These are phyloP conservation scores for Wasmannia auropunctata DNA, from an alignment of 1,140 invertebrate genomes.

Conservation along the genomic window DNA sequence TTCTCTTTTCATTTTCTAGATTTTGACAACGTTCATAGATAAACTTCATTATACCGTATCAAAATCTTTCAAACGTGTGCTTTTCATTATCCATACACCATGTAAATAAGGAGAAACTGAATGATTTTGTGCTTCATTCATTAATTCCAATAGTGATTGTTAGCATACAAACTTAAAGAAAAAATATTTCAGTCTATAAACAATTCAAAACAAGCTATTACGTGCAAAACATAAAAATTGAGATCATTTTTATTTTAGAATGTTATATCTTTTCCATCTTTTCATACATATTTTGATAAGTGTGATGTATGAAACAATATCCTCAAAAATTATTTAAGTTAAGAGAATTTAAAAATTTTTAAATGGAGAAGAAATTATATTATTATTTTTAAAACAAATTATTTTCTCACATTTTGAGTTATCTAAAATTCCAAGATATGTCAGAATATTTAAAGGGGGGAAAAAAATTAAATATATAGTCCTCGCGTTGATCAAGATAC, in stretches of 20 bases:
- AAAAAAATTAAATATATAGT: no score
- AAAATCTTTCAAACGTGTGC: not conserved
- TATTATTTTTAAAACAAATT: no score
- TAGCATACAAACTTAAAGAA: not conserved
- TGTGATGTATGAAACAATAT: not conserved
- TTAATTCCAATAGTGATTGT: not conserved
- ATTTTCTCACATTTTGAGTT: no score
- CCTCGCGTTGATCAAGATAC: no score
- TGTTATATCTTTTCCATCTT: not conserved
- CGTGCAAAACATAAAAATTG: not conserved
- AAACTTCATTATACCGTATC: not conserved
- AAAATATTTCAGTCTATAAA: not conserved
- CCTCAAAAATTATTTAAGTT: not conserved
- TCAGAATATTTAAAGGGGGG: no score
- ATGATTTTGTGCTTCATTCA: not conserved
- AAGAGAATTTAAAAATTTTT: no score
- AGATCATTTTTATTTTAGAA: not conserved
- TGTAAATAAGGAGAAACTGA: not conserved
- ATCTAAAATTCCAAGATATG: no score
- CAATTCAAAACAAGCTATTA: no score
- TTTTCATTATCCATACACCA: not conserved
- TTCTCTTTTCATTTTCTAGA: not conserved
- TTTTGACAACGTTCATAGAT: not conserved
- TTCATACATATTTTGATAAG: not conserved
- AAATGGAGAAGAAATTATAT: no score